phyloP scores from a whole-genome alignment of 2,113 vertebrate species.

The Poecile atricapillus region DNA sequence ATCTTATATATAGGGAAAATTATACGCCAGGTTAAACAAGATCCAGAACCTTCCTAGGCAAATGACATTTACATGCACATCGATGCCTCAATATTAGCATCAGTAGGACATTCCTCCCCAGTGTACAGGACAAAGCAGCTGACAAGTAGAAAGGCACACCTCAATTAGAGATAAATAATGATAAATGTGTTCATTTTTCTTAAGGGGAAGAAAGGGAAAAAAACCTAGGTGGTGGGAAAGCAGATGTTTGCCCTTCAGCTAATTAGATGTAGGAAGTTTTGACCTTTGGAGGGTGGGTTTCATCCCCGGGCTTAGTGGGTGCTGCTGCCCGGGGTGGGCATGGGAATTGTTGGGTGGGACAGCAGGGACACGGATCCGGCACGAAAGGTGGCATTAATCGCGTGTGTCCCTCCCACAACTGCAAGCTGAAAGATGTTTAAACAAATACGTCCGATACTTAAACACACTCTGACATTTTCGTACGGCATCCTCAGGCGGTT shows the following conservation, averaged over 20 bases:
- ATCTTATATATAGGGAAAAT: background rate
- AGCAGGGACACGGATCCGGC: background rate
- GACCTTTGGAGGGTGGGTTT: background rate
- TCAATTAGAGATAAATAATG: background rate
- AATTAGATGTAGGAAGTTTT: background rate
- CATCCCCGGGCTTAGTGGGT: fast-evolving
- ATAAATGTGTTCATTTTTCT: background rate
- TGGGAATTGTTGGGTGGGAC: fast-evolving
- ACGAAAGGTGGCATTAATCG: background rate
- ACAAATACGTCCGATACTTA: background rate
- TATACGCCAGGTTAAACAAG: background rate
- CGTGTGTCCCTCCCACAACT: fast-evolving
- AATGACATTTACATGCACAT: background rate
- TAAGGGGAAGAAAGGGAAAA: fast-evolving
- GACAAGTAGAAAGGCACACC: background rate
- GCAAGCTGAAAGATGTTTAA: background rate
- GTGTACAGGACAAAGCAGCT: background rate
- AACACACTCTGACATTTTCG: background rate
- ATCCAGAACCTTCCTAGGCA: background rate
- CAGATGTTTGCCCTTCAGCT: background rate
- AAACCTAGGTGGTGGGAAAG: background rate
- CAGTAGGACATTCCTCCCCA: background rate
- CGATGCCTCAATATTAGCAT: background rate
- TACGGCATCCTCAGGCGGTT: background rate
- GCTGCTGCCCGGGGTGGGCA: background rate